phyloP scores from a whole-genome alignment of 1,140 invertebrate species.

The Anastatus disparis region DNA sequence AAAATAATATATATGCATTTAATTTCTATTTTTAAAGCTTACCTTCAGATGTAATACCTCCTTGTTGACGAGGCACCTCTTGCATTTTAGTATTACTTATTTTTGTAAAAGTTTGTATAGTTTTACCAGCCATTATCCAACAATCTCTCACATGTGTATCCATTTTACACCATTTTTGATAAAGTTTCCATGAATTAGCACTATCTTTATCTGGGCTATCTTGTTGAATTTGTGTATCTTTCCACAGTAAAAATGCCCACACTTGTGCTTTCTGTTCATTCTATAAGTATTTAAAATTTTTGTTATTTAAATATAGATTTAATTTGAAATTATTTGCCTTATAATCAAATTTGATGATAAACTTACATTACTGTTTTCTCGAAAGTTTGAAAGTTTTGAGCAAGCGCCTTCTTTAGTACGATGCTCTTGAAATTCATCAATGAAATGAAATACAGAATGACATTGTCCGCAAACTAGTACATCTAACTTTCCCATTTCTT shows the following conservation, averaged over 20 bases:
- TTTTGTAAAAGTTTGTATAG: conserved; percentile 76
- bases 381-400: conserved; percentile 59
- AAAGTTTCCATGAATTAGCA: conserved; percentile 79
- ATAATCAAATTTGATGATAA: conserved; percentile 2
- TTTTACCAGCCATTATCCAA: conserved; percentile 81
- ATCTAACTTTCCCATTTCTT: conserved; percentile 79
- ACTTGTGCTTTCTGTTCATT: conserved; percentile 82
- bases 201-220: conserved; percentile 64
- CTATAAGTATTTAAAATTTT: conserved; percentile 57
- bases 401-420: conserved; percentile 59
- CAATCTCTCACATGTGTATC: conserved; percentile 75
- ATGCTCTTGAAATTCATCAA: conserved; percentile 81
- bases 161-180: conserved; percentile 85
- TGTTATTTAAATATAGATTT: conserved; percentile 13
- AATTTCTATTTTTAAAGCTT: neutral
- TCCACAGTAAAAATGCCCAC: conserved; percentile 86
- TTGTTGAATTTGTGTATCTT: conserved; percentile 74
- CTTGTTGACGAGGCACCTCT: conserved; percentile 52
- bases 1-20: neutral
- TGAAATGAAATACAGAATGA: conserved; percentile 80
- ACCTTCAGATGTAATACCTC: conserved; percentile 51
- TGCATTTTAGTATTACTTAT: conserved; percentile 67
- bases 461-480: conserved; percentile 84
- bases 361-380: conserved; percentile 62
- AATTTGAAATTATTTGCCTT: neutral